Percentiles rank a stretch among this genome's conserved stretches.
Evolutionary conservation across 2,113 vertebrate genomes (phyloP).

Genomic region (Ascaphus truei): DNA sequence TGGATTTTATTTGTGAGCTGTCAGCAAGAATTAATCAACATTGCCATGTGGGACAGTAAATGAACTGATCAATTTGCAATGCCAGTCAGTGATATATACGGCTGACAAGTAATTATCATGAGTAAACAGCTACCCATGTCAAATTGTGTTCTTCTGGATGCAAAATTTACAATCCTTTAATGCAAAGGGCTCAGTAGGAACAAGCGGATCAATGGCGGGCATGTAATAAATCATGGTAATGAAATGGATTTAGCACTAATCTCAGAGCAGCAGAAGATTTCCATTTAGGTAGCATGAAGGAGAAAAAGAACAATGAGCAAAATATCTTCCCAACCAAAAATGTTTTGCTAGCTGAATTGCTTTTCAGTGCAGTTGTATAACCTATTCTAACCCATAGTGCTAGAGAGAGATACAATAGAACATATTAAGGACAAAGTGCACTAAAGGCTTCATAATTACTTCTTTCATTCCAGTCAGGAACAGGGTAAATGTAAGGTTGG

Average conservation of each 20-base stretch:
- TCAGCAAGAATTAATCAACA: conserved; percentile 30
- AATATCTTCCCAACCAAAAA: conserved; percentile 4
- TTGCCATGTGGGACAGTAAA: conserved; percentile 37
- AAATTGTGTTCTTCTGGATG: conserved; percentile 44
- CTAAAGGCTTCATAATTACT: too few relatives aligned
- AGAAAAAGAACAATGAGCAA: neutral
- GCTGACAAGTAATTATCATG: conserved; percentile 44
- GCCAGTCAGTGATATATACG: conserved; percentile 40
- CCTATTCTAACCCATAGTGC: neutral
- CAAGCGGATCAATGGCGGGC: conserved; percentile 42
- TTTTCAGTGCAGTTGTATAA: conserved; percentile 7
- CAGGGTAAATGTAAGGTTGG: neutral
- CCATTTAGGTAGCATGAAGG: conserved; percentile 9
- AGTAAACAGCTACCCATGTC: conserved; percentile 46
- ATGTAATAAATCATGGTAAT: conserved; percentile 46
- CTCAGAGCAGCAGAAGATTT: conserved; percentile 31
- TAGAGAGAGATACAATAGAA: conserved; percentile 1
- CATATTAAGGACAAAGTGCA: conserved; percentile 5
- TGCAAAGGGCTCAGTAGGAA: conserved; percentile 38
- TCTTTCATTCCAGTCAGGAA: neutral
- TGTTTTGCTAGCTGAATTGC: conserved; percentile 19
- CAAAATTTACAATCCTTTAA: conserved; percentile 46
- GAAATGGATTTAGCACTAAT: conserved; percentile 45
- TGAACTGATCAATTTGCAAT: conserved; percentile 40
- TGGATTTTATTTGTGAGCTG: conserved; percentile 42